Conservation (phyloP, 2,113 vertebrate genomes). For the Phocoena phocoena region DNA sequence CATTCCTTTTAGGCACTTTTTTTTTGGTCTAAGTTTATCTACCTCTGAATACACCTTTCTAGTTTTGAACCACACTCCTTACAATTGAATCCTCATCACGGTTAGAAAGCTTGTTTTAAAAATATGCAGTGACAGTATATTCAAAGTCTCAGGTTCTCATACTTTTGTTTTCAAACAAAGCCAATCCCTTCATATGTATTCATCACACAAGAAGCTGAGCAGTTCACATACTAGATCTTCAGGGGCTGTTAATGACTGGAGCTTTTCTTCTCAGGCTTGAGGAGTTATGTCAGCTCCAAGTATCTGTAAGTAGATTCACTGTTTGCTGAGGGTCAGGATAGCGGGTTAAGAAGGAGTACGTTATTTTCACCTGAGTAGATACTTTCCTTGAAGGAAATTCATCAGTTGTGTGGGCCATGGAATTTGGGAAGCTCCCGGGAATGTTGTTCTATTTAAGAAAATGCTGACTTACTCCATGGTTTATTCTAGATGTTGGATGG, state of each 20-base stretch:
- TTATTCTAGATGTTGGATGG: background rate
- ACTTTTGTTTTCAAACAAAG: background rate
- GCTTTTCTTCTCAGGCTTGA: background rate
- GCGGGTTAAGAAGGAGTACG: background rate
- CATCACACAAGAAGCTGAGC: background rate
- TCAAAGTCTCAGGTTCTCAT: background rate
- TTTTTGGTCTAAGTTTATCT: background rate
- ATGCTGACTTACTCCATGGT: background rate
- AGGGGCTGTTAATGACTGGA: background rate
- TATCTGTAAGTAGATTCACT: background rate
- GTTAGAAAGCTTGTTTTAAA: conserved; percentile 27
- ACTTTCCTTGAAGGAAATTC: background rate
- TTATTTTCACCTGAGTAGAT: background rate
- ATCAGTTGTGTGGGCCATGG: background rate
- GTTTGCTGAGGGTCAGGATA: background rate
- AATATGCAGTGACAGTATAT: background rate
- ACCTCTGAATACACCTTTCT: background rate
- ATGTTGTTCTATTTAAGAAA: background rate
- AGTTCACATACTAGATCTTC: background rate
- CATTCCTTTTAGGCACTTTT: background rate
- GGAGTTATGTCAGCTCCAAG: background rate
- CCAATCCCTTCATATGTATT: background rate
- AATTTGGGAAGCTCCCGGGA: background rate
- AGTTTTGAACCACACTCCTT: background rate
- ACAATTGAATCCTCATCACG: background rate